Conservation (phyloP, 2,797 vertebrate genomes). For the Tachyglossus aculeatus region DNA sequence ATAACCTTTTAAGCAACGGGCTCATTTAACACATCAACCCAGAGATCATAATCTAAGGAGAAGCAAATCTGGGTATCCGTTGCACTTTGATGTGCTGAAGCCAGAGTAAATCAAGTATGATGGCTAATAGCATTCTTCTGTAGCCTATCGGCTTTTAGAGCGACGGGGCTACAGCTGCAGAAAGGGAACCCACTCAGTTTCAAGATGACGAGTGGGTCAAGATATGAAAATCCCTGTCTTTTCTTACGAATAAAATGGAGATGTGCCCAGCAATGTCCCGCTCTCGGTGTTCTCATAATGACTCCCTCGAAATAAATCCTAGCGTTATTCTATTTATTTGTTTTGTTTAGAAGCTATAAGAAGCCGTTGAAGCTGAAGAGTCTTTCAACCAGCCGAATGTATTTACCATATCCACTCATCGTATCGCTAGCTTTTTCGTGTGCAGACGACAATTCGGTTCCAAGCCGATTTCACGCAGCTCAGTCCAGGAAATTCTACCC, state of each 20-base stretch:
- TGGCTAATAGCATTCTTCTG: fast-evolving
- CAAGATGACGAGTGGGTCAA: neutral
- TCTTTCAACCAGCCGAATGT: fast-evolving
- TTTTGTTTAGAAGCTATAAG: neutral
- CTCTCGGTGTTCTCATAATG: neutral
- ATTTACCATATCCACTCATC: neutral
- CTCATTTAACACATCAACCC: slow-evolving; percentile 25
- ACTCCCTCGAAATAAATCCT: neutral
- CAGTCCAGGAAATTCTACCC: neutral
- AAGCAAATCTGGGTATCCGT: neutral
- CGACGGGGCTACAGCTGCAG: neutral
- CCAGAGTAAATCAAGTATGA: neutral
- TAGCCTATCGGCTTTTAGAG: neutral
- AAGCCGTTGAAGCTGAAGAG: neutral
- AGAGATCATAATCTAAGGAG: neutral
- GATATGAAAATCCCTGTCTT: neutral
- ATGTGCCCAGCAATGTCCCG: neutral
- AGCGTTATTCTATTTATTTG: slow-evolving; percentile 9
- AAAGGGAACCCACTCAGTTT: neutral
- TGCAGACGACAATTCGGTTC: neutral
- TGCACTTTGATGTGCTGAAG: neutral
- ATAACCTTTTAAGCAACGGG: neutral
- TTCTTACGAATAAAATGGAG: neutral
- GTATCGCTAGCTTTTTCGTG: neutral
- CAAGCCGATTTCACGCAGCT: neutral